Conservation (phyloP, 2,797 vertebrate genomes). For the Gila robusta region DNA sequence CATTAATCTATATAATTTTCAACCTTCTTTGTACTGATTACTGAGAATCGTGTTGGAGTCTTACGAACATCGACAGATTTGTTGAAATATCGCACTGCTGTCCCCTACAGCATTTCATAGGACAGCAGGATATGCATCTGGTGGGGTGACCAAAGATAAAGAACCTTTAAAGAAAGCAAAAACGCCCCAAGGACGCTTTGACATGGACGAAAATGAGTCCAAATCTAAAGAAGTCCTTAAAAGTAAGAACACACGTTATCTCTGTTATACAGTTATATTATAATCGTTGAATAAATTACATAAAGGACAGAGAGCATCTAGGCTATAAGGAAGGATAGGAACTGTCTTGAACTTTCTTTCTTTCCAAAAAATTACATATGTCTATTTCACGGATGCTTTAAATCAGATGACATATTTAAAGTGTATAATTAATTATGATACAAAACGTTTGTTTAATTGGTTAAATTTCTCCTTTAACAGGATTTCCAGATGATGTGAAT, state of each 20-base stretch:
- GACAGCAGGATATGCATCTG: constrained; percentile 72
- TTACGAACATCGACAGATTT: neutral
- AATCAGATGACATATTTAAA: neutral
- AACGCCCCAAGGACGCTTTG: constrained; percentile 90
- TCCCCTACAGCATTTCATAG: constrained; percentile 67
- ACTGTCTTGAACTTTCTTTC: neutral
- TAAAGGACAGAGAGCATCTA: neutral
- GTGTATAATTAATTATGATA: neutral
- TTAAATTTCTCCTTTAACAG: constrained; percentile 66
- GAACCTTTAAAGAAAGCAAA: constrained; percentile 84
- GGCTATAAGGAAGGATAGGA: neutral
- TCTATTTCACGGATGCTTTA: neutral
- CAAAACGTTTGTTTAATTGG: neutral
- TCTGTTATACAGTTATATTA: neutral
- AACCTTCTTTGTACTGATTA: neutral
- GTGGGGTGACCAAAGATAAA: constrained; percentile 69
- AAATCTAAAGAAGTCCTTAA: constrained; percentile 80
- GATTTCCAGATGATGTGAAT: constrained; percentile 91
- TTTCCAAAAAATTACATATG: neutral
- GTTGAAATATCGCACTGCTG: neutral
- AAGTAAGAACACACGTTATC: constrained; percentile 79
- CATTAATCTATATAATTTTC: neutral
- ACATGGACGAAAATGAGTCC: constrained; percentile 79
- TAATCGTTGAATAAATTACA: neutral
- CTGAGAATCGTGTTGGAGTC: too few species aligned